These are phyloP conservation scores for Drosophila mayaguana DNA, from an alignment of 2,888 invertebrate species.

Conservation along the genomic window DNA sequence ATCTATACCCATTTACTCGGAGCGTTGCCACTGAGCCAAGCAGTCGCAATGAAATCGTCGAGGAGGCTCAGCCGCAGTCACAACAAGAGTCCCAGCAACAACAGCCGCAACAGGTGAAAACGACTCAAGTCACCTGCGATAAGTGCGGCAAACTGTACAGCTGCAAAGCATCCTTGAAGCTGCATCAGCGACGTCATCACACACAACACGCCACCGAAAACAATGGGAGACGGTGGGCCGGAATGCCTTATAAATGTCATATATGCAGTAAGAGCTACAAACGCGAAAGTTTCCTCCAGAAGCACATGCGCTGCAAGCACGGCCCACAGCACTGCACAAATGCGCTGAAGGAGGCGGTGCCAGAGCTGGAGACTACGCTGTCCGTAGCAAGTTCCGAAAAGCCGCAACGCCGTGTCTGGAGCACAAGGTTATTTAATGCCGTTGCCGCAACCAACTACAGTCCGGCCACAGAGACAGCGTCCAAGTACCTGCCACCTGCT, in stretches of 20 bases:
- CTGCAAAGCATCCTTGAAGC: background rate
- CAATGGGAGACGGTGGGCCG: background rate
- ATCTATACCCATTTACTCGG: background rate
- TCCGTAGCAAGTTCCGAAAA: background rate
- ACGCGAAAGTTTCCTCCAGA: slow-evolving; percentile 7
- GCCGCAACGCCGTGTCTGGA: slow-evolving; percentile 17
- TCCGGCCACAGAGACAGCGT: slow-evolving; percentile 41
- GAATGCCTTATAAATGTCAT: slow-evolving; percentile 22
- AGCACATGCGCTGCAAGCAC: slow-evolving; percentile 44
- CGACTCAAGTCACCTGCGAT: background rate
- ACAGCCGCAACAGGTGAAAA: background rate
- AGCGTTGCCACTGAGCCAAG: background rate
- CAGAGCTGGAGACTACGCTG: background rate
- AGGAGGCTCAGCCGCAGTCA: background rate
- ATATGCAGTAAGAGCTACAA: slow-evolving; percentile 45
- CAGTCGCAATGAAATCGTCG: background rate
- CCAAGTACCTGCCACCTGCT: slow-evolving; percentile 38
- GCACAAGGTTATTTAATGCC: slow-evolving; percentile 42
- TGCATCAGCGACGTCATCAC: background rate
- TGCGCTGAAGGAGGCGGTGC: background rate
- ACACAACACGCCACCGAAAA: background rate
- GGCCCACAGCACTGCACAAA: background rate
- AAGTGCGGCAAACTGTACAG: background rate
- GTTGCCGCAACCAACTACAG: slow-evolving; percentile 57
- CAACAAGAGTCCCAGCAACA: too few relatives aligned